Base-by-base conservation (phyloP, 2,888 invertebrate species). In the Scelioninae gen. 2 region DNA sequence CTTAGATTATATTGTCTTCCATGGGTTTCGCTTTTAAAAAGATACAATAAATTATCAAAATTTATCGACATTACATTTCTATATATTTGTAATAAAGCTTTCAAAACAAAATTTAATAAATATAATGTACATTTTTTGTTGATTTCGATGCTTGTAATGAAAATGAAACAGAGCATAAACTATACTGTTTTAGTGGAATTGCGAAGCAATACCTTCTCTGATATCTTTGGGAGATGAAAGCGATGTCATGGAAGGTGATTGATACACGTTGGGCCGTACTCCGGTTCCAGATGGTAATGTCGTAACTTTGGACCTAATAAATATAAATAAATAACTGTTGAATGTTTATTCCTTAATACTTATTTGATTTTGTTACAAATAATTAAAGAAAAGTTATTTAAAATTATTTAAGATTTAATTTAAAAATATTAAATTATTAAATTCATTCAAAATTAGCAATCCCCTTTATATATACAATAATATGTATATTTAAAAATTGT, bases 1-100 rank as follows among this genome's bases (percentile, higher is more conserved):
- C 84, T 85, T 85, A 85, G 78, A 82, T 83, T 80, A 83, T 81
- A 84, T 79, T 82, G 79, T 83, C 83, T 83, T 84, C 84, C 82
- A 81, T 78, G 74, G 83, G 82, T 82, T 83, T 84, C 73, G 83
- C 84, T 85, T 84, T 84, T 79, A 79, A 78, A 82, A 81, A 81
- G 79, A 77, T 67, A 67, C 63, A 70, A 77, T 53, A 72, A 68
- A 19, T 58, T 37, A 57, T 28, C 33, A 35, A 28, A 69, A 73
- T 73, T 57, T 22, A 53, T 50, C 25, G 39, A 53, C 9, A 41
- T 16, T 18, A 37, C 37, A 37, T 13, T 13, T 15, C 15, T 2
- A 45, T 41, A 1, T 46, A 55, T 37, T 25, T 57, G 48, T 50
- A 48, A 31, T 55, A 52, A 67, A 19, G 22, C 16, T 48, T 58